phyloP scores from a whole-genome alignment of 2,888 invertebrate genomes.

The Lasioglossum calceatum region DNA sequence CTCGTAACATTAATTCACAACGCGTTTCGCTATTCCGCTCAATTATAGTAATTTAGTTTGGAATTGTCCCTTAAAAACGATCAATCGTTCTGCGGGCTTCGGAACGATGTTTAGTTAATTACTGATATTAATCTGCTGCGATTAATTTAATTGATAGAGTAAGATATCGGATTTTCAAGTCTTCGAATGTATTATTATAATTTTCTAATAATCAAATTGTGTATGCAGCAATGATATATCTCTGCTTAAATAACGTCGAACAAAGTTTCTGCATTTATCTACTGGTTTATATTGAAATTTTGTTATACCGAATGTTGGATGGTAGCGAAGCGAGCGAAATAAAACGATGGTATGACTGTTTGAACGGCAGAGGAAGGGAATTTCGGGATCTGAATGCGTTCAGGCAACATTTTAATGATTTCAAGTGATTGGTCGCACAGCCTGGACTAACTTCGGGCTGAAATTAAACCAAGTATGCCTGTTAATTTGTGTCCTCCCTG shows the following conservation, averaged over 20 bases:
- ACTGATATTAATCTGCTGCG: background rate
- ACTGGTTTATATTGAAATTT: background rate
- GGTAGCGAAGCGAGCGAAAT: background rate
- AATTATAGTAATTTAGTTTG: background rate
- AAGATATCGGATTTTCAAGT: background rate
- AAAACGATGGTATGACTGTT: background rate
- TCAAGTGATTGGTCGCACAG: slow-evolving; percentile 32
- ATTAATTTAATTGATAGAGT: background rate
- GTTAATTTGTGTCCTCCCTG: slow-evolving; percentile 74
- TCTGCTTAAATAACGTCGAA: background rate
- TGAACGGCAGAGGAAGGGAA: background rate
- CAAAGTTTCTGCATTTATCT: background rate
- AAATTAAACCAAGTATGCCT: slow-evolving; percentile 79
- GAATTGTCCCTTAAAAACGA: background rate
- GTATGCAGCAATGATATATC: background rate
- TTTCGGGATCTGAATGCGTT: background rate
- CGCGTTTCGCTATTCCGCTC: background rate
- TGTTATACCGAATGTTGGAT: background rate
- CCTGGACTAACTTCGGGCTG: slow-evolving; percentile 40
- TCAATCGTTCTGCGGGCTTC: background rate
- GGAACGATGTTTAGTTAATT: background rate
- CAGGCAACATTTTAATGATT: slow-evolving; percentile 46
- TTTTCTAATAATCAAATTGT: no score
- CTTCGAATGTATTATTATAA: background rate
- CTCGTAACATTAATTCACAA: background rate